These are phyloP conservation scores for Meiosimyza decipiens DNA, from an alignment of 2,888 invertebrate genomes.

Conservation along the genomic window DNA sequence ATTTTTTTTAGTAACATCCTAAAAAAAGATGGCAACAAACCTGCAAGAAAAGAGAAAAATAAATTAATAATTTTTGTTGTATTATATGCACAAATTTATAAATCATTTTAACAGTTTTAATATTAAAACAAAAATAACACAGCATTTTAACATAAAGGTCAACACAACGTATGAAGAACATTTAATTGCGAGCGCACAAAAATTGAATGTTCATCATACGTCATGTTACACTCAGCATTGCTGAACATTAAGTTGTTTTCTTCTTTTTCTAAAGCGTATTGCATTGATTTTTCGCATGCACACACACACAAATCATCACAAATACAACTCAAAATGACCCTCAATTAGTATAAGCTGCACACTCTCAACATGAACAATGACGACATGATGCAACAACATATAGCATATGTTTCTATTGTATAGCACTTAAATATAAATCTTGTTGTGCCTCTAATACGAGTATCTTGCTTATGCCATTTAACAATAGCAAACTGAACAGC, in stretches of 20 bases:
- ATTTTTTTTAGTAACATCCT: background rate
- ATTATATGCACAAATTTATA: background rate
- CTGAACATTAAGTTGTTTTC: too few relatives aligned
- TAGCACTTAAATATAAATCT: too few relatives aligned
- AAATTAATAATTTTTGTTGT: background rate
- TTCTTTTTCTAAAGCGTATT: too few relatives aligned
- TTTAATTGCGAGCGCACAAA: background rate
- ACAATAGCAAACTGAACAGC: background rate
- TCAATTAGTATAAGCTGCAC: background rate
- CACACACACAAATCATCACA: too few relatives aligned
- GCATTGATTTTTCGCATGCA: too few relatives aligned
- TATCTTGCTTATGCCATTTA: background rate
- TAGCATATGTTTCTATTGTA: too few relatives aligned
- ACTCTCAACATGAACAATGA: background rate
- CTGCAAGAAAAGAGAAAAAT: slow-evolving; percentile 36
- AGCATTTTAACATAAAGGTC: background rate
- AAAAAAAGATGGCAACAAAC: slow-evolving; percentile 37
- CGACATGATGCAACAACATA: background rate
- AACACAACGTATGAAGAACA: slow-evolving; percentile 30
- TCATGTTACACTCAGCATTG: background rate
- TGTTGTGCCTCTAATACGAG: too few relatives aligned
- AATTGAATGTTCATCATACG: slow-evolving; percentile 13
- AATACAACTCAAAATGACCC: too few relatives aligned
- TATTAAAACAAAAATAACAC: too few relatives aligned
- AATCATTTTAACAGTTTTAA: background rate